Percentiles rank a stretch among this genome's conserved stretches.
These are phyloP conservation scores for Melanostoma scalare DNA, from an alignment of 2,888 invertebrate genomes.

Conservation along the genomic window DNA sequence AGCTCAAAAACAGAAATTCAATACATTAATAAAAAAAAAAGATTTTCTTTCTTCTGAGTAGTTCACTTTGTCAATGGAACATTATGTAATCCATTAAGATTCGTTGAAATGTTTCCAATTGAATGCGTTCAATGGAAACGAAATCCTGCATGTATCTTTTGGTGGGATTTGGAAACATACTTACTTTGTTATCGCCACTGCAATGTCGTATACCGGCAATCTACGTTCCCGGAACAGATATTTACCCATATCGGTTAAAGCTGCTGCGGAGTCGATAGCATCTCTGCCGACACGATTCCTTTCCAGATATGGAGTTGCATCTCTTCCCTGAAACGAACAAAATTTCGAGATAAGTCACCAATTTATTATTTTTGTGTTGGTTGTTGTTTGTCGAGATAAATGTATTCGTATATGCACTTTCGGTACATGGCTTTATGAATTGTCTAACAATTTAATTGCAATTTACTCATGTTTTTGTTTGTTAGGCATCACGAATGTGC, in stretches of 20 bases:
- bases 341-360: constrained; percentile 48
- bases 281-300: constrained; percentile 95
- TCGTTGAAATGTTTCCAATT: constrained; percentile 50
- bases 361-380: constrained; percentile 7
- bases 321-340: constrained; percentile 88
- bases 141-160: constrained; percentile 31
- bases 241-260: constrained; percentile 98
- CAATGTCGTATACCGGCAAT: constrained; percentile 97
- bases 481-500: constrained; percentile 1
- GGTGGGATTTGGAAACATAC: constrained; percentile 79
- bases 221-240: constrained; percentile 96
- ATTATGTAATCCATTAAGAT: constrained; percentile 36
- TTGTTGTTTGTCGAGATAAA: background rate
- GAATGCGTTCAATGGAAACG: constrained; percentile 23
- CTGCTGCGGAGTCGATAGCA: constrained; percentile 96
- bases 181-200: constrained; percentile 98
- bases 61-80: constrained; percentile 17
- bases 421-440: constrained; percentile 4
- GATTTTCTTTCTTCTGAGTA: constrained; percentile 18
- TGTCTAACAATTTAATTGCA: constrained; percentile 35
- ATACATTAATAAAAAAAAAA: constrained; percentile 19
- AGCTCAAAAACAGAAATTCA: constrained; percentile 22
- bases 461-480: constrained; percentile 19
- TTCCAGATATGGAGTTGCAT: constrained; percentile 97
- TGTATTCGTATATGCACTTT: background rate